These are phyloP conservation scores for Andrena hattorfiana DNA, from an alignment of 2,888 invertebrate genomes.

Conservation along the genomic window DNA sequence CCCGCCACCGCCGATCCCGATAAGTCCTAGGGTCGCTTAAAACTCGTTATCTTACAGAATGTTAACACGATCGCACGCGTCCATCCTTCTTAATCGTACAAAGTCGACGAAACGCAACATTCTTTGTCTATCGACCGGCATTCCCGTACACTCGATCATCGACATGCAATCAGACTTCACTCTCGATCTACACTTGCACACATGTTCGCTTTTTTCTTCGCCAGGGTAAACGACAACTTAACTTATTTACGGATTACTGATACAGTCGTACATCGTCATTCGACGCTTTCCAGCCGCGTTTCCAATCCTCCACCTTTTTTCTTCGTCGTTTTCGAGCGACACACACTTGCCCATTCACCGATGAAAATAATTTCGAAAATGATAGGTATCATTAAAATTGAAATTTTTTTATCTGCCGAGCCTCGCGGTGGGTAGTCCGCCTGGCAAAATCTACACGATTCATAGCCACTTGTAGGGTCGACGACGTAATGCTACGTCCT, in stretches of 20 bases:
- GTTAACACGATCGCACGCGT: slow-evolving; percentile 36
- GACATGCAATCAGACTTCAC: slow-evolving; percentile 16
- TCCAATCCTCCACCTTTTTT: not conserved
- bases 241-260: slow-evolving; percentile 49
- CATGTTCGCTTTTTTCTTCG: slow-evolving; percentile 3
- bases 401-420: not conserved
- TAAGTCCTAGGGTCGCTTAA: slow-evolving; percentile 35
- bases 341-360: not conserved
- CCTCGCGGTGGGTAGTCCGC: no score
- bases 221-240: slow-evolving; percentile 47
- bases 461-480: not conserved
- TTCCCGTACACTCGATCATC: not conserved
- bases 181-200: slow-evolving; percentile 27
- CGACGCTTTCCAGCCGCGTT: not conserved
- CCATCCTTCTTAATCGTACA: not conserved
- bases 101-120: slow-evolving; percentile 2
- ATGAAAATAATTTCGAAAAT: not conserved
- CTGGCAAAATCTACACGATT: no score
- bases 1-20: slow-evolving; percentile 18
- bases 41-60: slow-evolving; percentile 59
- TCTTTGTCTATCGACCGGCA: not conserved
- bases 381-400: not conserved
- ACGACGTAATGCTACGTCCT: slow-evolving; percentile 1
- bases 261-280: slow-evolving; percentile 36
- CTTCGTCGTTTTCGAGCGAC: not conserved